phyloP scores from a whole-genome alignment of 2,797 vertebrate species.

The Sebastes minor region DNA sequence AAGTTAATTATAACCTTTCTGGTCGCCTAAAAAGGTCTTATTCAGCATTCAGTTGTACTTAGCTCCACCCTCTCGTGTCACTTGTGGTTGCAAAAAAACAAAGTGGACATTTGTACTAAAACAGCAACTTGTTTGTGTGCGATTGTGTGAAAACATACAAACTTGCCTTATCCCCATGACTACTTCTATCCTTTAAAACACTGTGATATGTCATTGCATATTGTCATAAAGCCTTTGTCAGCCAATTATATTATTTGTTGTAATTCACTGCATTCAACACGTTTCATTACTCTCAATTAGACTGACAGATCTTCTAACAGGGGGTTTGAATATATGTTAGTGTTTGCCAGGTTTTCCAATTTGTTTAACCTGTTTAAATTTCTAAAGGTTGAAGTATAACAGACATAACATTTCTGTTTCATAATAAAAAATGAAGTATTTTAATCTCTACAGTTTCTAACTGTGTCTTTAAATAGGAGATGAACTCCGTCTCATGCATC shows the following conservation, averaged over 20 bases:
- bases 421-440: not conserved
- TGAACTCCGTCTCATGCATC: not conserved
- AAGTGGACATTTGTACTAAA: not conserved
- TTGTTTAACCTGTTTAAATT: not conserved
- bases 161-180: not conserved
- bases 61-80: no score
- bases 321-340: not conserved
- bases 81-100: no score
- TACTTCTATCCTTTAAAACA: not conserved
- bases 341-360: not conserved
- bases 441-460: not conserved
- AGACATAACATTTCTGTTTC: not conserved
- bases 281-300: not conserved
- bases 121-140: not conserved
- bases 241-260: not conserved
- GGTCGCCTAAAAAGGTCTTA: no score
- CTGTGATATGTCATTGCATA: not conserved
- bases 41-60: no score
- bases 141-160: not conserved
- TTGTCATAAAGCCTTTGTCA: not conserved
- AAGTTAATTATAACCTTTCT: no score
- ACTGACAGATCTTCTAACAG: not conserved
- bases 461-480: not conserved
- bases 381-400: not conserved
- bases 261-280: not conserved